Percentiles rank a stretch among this genome's conserved stretches.
These are phyloP conservation scores for Bombus superbus DNA, from an alignment of 1,140 invertebrate species.

Conservation along the genomic window DNA sequence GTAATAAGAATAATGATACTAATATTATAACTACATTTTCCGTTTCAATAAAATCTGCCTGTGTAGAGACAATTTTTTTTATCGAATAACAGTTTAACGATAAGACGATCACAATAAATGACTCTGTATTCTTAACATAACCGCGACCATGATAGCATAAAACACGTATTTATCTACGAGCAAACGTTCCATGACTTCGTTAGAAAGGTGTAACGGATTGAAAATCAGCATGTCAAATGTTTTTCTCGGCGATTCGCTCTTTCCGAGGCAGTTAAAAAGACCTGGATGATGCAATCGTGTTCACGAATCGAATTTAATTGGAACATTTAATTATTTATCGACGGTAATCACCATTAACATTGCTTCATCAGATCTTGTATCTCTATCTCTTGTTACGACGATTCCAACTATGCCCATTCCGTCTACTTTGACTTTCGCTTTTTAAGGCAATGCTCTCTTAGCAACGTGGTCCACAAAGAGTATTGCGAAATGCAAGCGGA, in stretches of 20 bases:
- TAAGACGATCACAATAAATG: slow-evolving; percentile 55
- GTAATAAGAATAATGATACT: slow-evolving; percentile 19
- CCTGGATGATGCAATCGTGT: not conserved
- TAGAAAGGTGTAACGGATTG: slow-evolving; percentile 11
- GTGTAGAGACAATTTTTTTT: slow-evolving; percentile 53
- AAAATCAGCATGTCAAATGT: not conserved
- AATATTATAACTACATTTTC: slow-evolving; percentile 46
- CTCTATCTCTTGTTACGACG: slow-evolving; percentile 18
- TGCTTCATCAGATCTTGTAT: not conserved
- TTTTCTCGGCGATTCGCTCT: not conserved
- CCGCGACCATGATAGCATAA: slow-evolving; percentile 19
- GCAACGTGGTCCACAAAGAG: slow-evolving; percentile 49
- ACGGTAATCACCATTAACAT: not conserved
- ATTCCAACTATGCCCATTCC: slow-evolving; percentile 31
- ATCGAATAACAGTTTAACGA: slow-evolving; percentile 61
- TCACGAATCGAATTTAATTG: not conserved
- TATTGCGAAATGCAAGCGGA: slow-evolving; percentile 36
- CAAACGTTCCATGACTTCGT: slow-evolving; percentile 19
- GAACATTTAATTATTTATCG: not conserved
- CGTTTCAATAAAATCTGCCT: slow-evolving; percentile 54
- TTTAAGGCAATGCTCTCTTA: slow-evolving; percentile 59
- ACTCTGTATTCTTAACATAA: slow-evolving; percentile 58
- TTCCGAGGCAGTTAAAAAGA: not conserved
- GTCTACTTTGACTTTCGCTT: slow-evolving; percentile 57
- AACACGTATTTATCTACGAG: slow-evolving; percentile 24